phyloP scores from a whole-genome alignment of 2,888 invertebrate genomes.

The Drosophila pseudotakahashii region DNA sequence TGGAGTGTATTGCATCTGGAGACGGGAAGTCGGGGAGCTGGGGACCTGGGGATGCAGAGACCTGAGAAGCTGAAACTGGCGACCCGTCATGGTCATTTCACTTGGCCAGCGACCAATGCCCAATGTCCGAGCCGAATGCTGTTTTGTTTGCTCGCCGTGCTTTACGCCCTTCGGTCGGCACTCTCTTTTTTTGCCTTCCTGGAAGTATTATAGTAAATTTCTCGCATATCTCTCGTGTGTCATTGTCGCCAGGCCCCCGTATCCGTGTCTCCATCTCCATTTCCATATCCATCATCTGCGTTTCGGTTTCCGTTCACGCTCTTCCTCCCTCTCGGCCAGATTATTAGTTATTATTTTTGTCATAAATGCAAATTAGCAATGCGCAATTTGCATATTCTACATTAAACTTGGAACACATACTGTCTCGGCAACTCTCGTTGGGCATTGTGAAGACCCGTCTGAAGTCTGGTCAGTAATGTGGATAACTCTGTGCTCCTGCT shows the following conservation, averaged over 20 bases:
- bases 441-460: conserved; percentile 16
- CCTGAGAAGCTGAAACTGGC: conserved; percentile 21
- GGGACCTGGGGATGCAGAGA: neutral
- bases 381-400: conserved; percentile 79
- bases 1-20: conserved; percentile 25
- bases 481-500: neutral
- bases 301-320: conserved; percentile 38
- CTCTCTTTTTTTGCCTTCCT: conserved; percentile 70
- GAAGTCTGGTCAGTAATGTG: conserved; percentile 4
- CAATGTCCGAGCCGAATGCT: conserved; percentile 38
- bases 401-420: conserved; percentile 56
- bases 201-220: conserved; percentile 80
- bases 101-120: conserved; percentile 46
- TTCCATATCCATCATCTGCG: conserved; percentile 27
- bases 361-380: conserved; percentile 76
- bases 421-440: conserved; percentile 39
- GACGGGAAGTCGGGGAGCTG: conserved; percentile 10
- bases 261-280: conserved; percentile 21
- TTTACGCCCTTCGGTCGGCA: conserved; percentile 50
- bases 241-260: conserved; percentile 54
- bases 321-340: conserved; percentile 39
- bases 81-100: conserved; percentile 73
- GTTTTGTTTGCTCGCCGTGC: conserved; percentile 54
- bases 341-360: conserved; percentile 77
- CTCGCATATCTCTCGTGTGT: conserved; percentile 71